A percentile compares a stretch with the other conserved stretches of the same genome.
These are phyloP conservation scores for Eledona agricola DNA, from an alignment of 2,888 invertebrate species.

Conservation along the genomic window DNA sequence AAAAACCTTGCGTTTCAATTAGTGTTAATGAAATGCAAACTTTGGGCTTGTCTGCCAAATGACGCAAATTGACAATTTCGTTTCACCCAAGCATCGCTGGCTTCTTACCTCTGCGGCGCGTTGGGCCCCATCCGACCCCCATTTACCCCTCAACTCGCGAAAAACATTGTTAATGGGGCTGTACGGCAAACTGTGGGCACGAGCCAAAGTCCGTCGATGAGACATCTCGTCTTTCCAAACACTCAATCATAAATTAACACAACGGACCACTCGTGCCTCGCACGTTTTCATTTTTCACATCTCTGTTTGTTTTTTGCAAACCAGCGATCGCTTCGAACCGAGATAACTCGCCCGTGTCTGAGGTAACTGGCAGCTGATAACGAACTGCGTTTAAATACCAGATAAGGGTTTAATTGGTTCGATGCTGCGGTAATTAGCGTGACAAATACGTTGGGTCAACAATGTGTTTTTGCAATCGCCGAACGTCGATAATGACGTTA, in stretches of 20 bases:
- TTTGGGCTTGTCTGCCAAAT: too few species aligned
- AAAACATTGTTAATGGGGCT: conserved; percentile 50
- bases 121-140: conserved; percentile 40
- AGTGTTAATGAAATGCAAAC: too few species aligned
- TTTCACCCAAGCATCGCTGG: conserved; percentile 15
- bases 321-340: conserved; percentile 7
- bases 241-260: conserved; percentile 3
- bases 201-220: conserved; percentile 17
- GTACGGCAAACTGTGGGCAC: conserved; percentile 44
- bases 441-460: conserved; percentile 2
- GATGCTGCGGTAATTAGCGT: conserved; percentile 7
- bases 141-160: conserved; percentile 51
- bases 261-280: conserved; percentile 12
- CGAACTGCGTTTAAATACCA: conserved; percentile 14
- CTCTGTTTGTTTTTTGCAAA: conserved; percentile 5
- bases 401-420: conserved; percentile 24
- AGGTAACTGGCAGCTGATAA: conserved; percentile 19
- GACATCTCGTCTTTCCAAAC: conserved; percentile 26
- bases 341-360: conserved; percentile 20
- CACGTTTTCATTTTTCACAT: conserved; percentile 3
- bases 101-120: conserved; percentile 42
- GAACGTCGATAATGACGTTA: conserved; percentile 1
- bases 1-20: too few species aligned
- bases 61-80: too few species aligned
- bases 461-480: conserved; percentile 1